These are phyloP conservation scores for Papilio demoleus DNA, from an alignment of 2,888 invertebrate species.

Conservation along the genomic window DNA sequence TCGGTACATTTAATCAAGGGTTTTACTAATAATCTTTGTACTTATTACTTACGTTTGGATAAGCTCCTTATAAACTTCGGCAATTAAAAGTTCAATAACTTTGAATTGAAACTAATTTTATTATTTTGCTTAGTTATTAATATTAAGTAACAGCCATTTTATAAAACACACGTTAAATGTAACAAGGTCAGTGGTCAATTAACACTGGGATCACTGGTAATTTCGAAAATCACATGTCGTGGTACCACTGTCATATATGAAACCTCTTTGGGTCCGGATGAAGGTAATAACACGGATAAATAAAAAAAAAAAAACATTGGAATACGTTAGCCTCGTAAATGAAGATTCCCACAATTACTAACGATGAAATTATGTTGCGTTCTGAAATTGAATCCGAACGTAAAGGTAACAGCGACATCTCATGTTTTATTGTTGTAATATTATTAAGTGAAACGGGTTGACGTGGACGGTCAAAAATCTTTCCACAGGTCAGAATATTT, in stretches of 20 bases:
- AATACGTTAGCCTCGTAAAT: neutral
- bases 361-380: neutral
- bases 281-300: neutral
- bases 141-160: no score
- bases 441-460: slow-evolving; percentile 3
- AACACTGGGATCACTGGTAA: neutral
- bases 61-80: no score
- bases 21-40: no score
- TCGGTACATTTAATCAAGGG: no score
- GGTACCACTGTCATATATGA: no score
- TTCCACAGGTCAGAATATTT: neutral
- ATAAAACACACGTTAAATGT: no score
- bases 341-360: slow-evolving; percentile 1
- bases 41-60: no score
- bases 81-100: no score
- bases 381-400: neutral
- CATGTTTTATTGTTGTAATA: slow-evolving; percentile 3
- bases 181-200: no score
- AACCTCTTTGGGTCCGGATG: slow-evolving; percentile 17
- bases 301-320: neutral
- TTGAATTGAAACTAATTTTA: no score
- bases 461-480: neutral
- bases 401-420: neutral
- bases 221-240: no score
- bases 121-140: no score